Base-by-base conservation (phyloP, 2,888 invertebrate genomes). In the Sinelater perroti region DNA sequence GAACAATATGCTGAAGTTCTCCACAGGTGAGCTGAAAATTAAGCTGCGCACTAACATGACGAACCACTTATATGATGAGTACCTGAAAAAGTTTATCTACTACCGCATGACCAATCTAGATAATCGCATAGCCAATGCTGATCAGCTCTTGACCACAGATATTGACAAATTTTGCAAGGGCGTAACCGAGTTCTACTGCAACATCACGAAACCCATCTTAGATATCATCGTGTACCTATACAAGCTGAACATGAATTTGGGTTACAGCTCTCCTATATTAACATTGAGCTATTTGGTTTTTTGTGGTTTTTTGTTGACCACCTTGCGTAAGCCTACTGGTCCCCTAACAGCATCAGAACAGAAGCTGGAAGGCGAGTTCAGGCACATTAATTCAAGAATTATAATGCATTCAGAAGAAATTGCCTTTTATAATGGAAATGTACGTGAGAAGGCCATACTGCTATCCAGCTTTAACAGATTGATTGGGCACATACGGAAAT, bases 391-490 rank as follows among this genome's bases (percentile, higher is more conserved):
- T 78, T 94, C 97, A 1, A 63, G 98, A 44, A 83, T 99, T 21
- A 98, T 99, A 59, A 95, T 96, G 0, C 97, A 98, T 78, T 93
- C 97, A 0, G 98, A 99, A 78, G 99, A 99, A 79, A 86, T 96
- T 33, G 89, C 89, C 0, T 90, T 90, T 76, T 90, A 88, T 70
- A 86, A 91, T 80, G 92, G 93, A 62, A 93, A 91, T 70, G 85
- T 87, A 63, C 85, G 95, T 10, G 98, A 98, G 76, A 92, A 93
- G 75, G 80, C 90, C 35, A 97, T 94, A 0, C 81, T 98, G 8
- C 78, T 94, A 56, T 87, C 92, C 6, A 92, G 96, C 70, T 97
- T 96, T 79, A 88, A 91, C 68, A 94, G 93, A 81, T 81, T 98
- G 75, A 87, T 93, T 16, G 81, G 85, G 20, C 96, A 97, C 78